phyloP scores from a whole-genome alignment of 1,140 invertebrate species.

The Panonychus citri region DNA sequence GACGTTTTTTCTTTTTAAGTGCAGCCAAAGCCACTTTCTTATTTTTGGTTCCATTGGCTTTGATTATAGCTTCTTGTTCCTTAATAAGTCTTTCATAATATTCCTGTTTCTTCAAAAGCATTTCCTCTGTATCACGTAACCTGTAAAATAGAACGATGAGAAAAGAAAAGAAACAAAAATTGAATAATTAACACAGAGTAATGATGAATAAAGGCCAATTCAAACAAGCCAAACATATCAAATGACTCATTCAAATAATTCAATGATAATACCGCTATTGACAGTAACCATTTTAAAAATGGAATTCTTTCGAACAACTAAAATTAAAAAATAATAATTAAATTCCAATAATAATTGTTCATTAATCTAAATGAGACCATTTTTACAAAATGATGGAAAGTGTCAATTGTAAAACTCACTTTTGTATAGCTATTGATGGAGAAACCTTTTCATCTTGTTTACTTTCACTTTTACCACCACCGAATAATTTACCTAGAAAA shows the following conservation, averaged over 20 bases:
- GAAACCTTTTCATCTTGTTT: conserved; percentile 36
- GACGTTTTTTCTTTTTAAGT: conserved; percentile 88
- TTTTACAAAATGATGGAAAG: background rate
- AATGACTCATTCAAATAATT: no score
- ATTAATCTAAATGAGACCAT: background rate
- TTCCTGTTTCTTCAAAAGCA: conserved; percentile 94
- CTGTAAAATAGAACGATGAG: conserved; percentile 7
- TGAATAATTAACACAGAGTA: background rate
- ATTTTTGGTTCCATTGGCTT: conserved; percentile 85
- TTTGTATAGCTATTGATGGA: conserved; percentile 90
- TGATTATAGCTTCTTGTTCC: conserved; percentile 57
- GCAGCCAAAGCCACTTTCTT: conserved; percentile 94
- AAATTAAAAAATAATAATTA: background rate
- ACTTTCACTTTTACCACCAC: conserved; percentile 53
- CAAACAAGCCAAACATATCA: no score
- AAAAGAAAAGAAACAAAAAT: background rate
- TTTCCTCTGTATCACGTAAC: conserved; percentile 82
- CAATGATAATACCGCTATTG: no score
- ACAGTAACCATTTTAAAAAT: no score
- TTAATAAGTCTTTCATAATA: conserved; percentile 92
- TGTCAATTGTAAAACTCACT: conserved; percentile 21
- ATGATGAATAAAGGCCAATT: no score
- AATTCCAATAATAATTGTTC: background rate
- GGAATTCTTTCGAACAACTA: background rate
- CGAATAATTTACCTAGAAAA: conserved; percentile 51